Conservation (phyloP, 2,113 vertebrate genomes). For the Miniopterus natalensis region DNA sequence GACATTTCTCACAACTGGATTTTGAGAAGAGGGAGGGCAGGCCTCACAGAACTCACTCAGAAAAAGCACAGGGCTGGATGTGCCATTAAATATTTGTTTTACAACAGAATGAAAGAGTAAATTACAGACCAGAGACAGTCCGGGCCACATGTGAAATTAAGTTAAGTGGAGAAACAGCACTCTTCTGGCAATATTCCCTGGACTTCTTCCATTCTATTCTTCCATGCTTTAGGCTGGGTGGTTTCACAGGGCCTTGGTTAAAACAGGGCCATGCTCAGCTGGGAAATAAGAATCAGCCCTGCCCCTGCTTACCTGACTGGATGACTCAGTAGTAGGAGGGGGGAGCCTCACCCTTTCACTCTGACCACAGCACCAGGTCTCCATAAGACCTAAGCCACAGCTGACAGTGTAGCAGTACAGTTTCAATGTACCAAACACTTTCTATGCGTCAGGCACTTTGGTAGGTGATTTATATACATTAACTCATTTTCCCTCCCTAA, state of each 20-base stretch:
- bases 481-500: background rate
- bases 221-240: background rate
- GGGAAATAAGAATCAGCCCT: background rate
- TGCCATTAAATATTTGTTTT: constrained; percentile 45
- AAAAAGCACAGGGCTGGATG: background rate
- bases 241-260: background rate
- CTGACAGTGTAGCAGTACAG: background rate
- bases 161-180: background rate
- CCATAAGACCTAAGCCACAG: background rate
- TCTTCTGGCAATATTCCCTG: constrained; percentile 24
- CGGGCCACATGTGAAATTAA: constrained; percentile 43
- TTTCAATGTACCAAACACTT: background rate
- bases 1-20: background rate
- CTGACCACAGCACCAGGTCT: background rate
- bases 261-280: background rate
- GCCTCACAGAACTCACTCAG: background rate
- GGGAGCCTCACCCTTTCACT: background rate
- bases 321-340: background rate
- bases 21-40: background rate
- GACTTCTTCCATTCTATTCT: background rate
- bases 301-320: background rate
- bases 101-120: constrained; percentile 14
- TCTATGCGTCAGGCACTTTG: background rate
- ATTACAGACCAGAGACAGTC: background rate
- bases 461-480: background rate